Percentiles rank a stretch among this genome's conserved stretches.
Conservation (phyloP, 2,888 invertebrate species). For the Liopterus haemorrhoidalis region DNA sequence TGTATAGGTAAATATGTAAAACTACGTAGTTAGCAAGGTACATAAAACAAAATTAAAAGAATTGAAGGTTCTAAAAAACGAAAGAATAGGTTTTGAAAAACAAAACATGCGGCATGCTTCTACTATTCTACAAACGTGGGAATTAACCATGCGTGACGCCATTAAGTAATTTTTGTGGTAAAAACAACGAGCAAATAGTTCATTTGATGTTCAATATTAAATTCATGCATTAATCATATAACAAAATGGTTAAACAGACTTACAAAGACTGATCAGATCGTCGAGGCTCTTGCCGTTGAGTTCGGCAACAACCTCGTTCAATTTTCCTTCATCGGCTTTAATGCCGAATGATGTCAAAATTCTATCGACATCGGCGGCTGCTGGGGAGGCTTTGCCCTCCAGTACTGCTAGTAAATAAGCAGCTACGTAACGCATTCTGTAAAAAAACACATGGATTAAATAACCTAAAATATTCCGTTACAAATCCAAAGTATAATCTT, state of each 20-base stretch:
- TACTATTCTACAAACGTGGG: too few species aligned
- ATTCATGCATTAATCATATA: background rate
- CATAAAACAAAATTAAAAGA: too few species aligned
- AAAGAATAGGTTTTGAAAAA: too few species aligned
- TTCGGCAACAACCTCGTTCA: slow-evolving; percentile 79
- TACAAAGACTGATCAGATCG: slow-evolving; percentile 81
- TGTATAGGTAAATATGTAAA: too few species aligned
- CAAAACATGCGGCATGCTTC: too few species aligned
- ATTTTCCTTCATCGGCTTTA: slow-evolving; percentile 80
- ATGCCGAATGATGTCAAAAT: slow-evolving; percentile 95
- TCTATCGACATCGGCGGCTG: slow-evolving; percentile 82
- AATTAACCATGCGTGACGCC: too few species aligned
- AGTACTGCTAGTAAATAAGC: slow-evolving; percentile 93
- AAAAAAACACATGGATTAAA: slow-evolving; percentile 35
- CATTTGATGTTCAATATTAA: background rate
- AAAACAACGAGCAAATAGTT: background rate
- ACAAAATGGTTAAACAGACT: slow-evolving; percentile 15
- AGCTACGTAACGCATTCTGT: slow-evolving; percentile 99
- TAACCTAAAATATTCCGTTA: slow-evolving; percentile 26
- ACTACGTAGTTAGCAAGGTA: too few species aligned
- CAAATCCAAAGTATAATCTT: slow-evolving; percentile 24
- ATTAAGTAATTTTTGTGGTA: background rate
- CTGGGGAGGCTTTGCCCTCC: slow-evolving; percentile 82
- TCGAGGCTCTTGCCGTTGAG: slow-evolving; percentile 88
- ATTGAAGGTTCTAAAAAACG: too few species aligned